Conservation (phyloP, 2,797 vertebrate species). For the Peromyscus melanophrys region DNA sequence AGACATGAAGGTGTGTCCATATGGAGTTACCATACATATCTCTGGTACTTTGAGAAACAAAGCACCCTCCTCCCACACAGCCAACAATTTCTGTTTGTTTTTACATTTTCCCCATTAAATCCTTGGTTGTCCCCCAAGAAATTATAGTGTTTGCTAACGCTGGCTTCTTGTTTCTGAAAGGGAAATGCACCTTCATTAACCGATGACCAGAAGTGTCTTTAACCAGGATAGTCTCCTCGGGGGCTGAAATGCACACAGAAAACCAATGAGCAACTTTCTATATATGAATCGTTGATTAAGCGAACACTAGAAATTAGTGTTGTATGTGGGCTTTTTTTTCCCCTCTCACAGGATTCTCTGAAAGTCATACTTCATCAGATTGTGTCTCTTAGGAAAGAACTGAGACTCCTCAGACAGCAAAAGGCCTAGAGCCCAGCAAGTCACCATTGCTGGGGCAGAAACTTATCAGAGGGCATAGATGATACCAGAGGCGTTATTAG, state of each 20-base stretch:
- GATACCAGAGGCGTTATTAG: not conserved
- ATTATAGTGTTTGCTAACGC: constrained; percentile 62
- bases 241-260: constrained; percentile 62
- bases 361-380: not conserved
- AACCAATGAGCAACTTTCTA: constrained; percentile 29
- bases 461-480: not conserved
- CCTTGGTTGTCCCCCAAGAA: constrained; percentile 64
- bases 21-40: not conserved
- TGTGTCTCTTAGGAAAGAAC: constrained; percentile 30
- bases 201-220: constrained; percentile 29
- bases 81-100: constrained; percentile 27
- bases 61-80: not conserved
- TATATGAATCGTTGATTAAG: constrained; percentile 26
- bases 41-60: not conserved
- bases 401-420: not conserved
- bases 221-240: constrained; percentile 11
- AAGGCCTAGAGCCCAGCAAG: not conserved
- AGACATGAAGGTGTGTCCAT: not conserved
- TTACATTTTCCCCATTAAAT: not conserved
- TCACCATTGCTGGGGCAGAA: not conserved
- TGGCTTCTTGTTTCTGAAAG: constrained; percentile 60
- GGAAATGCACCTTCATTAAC: constrained; percentile 62
- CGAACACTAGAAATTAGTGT: constrained; percentile 54
- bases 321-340: not conserved
- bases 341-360: not conserved